A percentile compares a stretch with the other conserved stretches of the same genome.
Conservation (phyloP, 2,113 vertebrate species). For the Hypanus sabinus region DNA sequence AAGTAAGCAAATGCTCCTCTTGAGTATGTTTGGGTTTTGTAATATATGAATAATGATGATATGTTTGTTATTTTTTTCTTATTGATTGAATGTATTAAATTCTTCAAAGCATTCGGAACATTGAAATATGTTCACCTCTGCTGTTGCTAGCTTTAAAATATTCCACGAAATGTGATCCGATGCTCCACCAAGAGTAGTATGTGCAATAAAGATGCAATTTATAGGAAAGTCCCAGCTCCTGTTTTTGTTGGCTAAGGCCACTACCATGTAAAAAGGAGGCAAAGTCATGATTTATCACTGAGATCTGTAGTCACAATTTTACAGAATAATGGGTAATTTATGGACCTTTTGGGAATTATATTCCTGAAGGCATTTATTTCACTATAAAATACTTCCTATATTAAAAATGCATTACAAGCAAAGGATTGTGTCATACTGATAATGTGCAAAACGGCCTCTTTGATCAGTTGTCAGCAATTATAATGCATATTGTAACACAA, state of each 20-base stretch:
- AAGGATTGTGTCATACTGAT: conserved; percentile 3
- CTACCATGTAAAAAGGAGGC: conserved; percentile 18
- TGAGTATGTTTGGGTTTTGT: neutral
- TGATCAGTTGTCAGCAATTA: conserved; percentile 35
- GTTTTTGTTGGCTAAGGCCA: conserved; percentile 31
- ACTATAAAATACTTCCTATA: conserved; percentile 31
- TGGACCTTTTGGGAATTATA: conserved; percentile 26
- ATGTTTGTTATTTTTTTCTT: conserved; percentile 10
- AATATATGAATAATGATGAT: neutral
- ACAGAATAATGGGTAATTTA: conserved; percentile 31
- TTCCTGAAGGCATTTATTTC: conserved; percentile 23
- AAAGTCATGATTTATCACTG: conserved; percentile 24
- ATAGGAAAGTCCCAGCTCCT: conserved; percentile 28
- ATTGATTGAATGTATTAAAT: conserved; percentile 22
- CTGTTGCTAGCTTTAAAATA: conserved; percentile 1
- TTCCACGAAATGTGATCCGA: neutral
- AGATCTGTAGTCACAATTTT: conserved; percentile 9
- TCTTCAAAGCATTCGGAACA: conserved; percentile 30
- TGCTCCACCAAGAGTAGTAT: neutral
- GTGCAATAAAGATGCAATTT: conserved; percentile 26
- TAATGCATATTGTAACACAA: neutral
- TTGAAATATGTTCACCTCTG: conserved; percentile 13
- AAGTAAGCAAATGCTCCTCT: neutral
- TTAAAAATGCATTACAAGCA: conserved; percentile 19
- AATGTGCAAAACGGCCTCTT: conserved; percentile 10